These are phyloP conservation scores for Limanda limanda DNA, from an alignment of 2,113 vertebrate species.

Conservation along the genomic window DNA sequence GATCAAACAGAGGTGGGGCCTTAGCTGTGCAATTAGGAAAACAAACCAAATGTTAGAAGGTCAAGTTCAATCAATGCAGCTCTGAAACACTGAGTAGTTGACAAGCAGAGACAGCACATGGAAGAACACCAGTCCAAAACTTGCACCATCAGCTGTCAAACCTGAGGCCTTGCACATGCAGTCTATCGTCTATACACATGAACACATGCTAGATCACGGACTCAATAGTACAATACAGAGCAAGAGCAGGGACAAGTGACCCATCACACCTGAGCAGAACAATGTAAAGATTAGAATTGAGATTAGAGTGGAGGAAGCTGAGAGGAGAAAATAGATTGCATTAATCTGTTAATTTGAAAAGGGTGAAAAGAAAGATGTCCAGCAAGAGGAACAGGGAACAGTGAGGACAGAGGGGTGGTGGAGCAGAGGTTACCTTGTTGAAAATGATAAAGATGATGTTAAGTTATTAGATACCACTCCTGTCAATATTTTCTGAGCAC, in stretches of 20 bases:
- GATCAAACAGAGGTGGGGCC: slow-evolving; percentile 17
- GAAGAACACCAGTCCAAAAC: slow-evolving; percentile 54
- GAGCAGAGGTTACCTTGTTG: slow-evolving; percentile 56
- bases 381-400: slow-evolving; percentile 60
- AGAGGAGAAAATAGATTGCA: slow-evolving; percentile 61
- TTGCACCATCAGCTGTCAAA: slow-evolving; percentile 56
- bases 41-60: slow-evolving; percentile 40
- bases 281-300: slow-evolving; percentile 73
- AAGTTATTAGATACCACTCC: slow-evolving; percentile 37
- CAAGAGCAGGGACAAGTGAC: slow-evolving; percentile 50
- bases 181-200: slow-evolving; percentile 36
- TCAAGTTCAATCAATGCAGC: slow-evolving; percentile 37
- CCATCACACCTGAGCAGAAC: slow-evolving; percentile 77
- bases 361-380: slow-evolving; percentile 67
- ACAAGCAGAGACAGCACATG: slow-evolving; percentile 62
- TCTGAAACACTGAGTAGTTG: slow-evolving; percentile 48
- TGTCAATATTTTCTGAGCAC: slow-evolving; percentile 40
- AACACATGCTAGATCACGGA: slow-evolving; percentile 77
- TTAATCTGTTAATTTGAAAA: slow-evolving; percentile 61
- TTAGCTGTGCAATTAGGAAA: slow-evolving; percentile 25
- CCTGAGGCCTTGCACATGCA: slow-evolving; percentile 74
- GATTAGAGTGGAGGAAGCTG: slow-evolving; percentile 72
- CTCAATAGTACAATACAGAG: slow-evolving; percentile 33
- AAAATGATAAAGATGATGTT: slow-evolving; percentile 57
- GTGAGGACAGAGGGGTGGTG: slow-evolving; percentile 58